These are phyloP conservation scores for Heterodera schachtii DNA, from an alignment of 1,140 invertebrate genomes.

Conservation along the genomic window DNA sequence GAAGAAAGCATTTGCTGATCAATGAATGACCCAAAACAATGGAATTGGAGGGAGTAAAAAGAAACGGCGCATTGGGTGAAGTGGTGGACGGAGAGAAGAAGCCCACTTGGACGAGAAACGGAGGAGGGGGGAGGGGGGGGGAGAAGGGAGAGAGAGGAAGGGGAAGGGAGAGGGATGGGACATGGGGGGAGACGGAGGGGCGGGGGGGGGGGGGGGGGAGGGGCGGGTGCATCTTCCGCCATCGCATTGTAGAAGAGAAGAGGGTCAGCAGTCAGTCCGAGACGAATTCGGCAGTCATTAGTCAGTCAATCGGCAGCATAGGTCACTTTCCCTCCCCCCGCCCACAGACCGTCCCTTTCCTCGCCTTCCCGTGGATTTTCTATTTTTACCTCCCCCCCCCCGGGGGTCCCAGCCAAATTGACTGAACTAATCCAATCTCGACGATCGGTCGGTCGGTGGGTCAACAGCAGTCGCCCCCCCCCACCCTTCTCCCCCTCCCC, in stretches of 20 bases:
- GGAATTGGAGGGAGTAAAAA: background rate
- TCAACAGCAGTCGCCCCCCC: background rate
- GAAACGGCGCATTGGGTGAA: background rate
- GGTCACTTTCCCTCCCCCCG: background rate
- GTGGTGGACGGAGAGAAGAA: background rate
- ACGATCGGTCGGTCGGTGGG: background rate
- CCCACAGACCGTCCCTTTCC: no score
- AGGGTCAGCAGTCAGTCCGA: no score
- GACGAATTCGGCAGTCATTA: background rate
- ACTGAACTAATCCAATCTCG: background rate
- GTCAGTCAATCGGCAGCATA: background rate
- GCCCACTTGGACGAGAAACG: no score
- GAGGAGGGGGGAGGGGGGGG: no score
- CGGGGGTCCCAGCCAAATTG: no score
- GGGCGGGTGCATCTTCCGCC: no score
- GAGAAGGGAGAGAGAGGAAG: no score
- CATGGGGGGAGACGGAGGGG: no score
- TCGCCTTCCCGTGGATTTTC: background rate
- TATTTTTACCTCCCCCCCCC: constrained; percentile 11
- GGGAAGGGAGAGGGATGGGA: no score
- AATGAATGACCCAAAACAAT: background rate
- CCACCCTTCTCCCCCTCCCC: background rate
- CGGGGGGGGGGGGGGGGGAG: no score
- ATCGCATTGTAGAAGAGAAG: no score
- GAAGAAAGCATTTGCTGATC: background rate